Percentiles rank a stretch among this genome's conserved stretches.
Conservation (phyloP, 2,113 vertebrate genomes). For the Albula glossodonta region DNA sequence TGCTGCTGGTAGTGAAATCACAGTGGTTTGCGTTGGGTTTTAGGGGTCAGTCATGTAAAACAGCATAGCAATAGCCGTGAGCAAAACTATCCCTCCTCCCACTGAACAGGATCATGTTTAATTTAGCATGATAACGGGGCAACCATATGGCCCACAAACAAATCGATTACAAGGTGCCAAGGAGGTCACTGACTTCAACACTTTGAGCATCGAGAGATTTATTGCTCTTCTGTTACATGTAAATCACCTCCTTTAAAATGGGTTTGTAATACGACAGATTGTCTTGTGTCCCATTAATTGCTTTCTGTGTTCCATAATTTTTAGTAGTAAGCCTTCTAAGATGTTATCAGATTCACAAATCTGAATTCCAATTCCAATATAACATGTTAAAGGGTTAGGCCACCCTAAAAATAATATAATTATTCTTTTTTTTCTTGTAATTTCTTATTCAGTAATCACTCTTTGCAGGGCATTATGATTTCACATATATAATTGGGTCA, state of each 20-base stretch:
- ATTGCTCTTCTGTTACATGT: neutral
- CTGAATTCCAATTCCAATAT: neutral
- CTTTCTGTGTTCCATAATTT: neutral
- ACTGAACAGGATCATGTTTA: conserved; percentile 25
- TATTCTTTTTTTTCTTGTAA: too few species aligned
- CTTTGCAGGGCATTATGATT: too few species aligned
- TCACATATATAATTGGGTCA: too few species aligned
- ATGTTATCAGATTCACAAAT: neutral
- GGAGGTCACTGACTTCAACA: neutral
- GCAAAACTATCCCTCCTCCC: neutral
- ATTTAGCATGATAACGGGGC: conserved; percentile 20
- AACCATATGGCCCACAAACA: conserved; percentile 22
- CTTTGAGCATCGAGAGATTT: neutral
- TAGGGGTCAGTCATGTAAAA: neutral
- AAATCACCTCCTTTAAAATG: neutral
- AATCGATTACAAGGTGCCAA: conserved; percentile 19
- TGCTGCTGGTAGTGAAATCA: neutral
- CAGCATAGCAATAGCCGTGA: neutral
- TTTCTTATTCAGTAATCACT: too few species aligned
- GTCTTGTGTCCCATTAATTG: neutral
- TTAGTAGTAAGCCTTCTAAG: neutral
- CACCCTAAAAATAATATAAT: too few species aligned
- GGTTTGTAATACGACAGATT: neutral
- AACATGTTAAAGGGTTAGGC: neutral
- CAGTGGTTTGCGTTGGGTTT: neutral